Base-by-base conservation (phyloP, 1,140 invertebrate genomes). In the Anoplophora glabripennis region DNA sequence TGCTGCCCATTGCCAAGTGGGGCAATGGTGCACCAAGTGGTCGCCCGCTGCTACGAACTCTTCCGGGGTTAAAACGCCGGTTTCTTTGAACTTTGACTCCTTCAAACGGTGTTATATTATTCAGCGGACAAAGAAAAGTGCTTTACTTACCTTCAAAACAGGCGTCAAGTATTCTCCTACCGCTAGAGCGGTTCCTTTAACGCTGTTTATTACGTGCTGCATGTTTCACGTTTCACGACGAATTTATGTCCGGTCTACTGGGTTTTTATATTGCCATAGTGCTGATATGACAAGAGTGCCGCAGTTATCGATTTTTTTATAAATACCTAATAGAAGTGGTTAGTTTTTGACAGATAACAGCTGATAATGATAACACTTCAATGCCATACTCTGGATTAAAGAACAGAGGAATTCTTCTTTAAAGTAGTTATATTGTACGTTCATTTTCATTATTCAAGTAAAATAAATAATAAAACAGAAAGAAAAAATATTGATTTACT, bases 31-130 rank as follows among this genome's bases (percentile, higher is more conserved):
- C 0, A 99, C 96, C 15, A 99, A 78, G 76, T 99, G 96, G 77
- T 99, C 98, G 4, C 98, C 98, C 53, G 96, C 96, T 46, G 90
- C 92, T 1, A 99, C 87, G 86, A 98, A 99, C 79, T 98, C 89
- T 72, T 93, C 89, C 0, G 91, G 90, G n/a, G 97, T 99, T 8
- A 99, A 77, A 0, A 99, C 95, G 38, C 97, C 97, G 45, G 96
- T 99, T 79, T 99, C 97, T 66, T 90, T 87, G 77, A 99, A 99
- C 78, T 98, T 99, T 7, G 96, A 98, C 79, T 99, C 94, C 93
- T 97, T 57, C 52, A 63, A 66, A 53, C n/a, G 11, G 21, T 45
- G 14, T 14, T 45, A 55, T 34, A 41, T 38, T 38, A 56, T 18
- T 10, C 57, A 21, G 38, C 56, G 15, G 35, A 18, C 37, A 40